Evolutionary conservation across 2,888 invertebrate genomes (phyloP).

Genomic region (Polyommatus iphigenia): DNA sequence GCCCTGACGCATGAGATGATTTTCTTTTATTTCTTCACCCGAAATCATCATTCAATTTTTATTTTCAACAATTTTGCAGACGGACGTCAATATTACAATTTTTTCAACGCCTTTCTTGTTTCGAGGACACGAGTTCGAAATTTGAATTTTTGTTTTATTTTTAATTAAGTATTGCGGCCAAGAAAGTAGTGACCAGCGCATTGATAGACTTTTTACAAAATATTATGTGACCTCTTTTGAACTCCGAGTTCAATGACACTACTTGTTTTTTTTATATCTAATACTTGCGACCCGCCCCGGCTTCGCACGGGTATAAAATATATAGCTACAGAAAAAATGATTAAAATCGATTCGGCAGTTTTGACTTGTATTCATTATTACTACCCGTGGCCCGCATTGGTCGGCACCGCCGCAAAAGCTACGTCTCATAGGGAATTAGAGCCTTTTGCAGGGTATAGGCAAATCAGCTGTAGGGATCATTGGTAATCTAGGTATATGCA

Average conservation of each 20-base stretch:
- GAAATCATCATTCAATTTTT: slow-evolving; percentile 75
- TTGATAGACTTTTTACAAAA: slow-evolving; percentile 35
- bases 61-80: slow-evolving; percentile 71
- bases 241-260: slow-evolving; percentile 44
- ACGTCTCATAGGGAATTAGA: too few species aligned
- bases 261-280: slow-evolving; percentile 1
- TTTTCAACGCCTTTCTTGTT: slow-evolving; percentile 60
- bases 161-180: slow-evolving; percentile 33
- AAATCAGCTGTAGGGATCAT: too few species aligned
- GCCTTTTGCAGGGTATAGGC: too few species aligned
- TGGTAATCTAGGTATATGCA: too few species aligned
- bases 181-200: not conserved
- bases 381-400: too few species aligned
- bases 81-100: slow-evolving; percentile 61
- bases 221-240: slow-evolving; percentile 54
- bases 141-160: slow-evolving; percentile 49
- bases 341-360: too few species aligned
- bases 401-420: too few species aligned
- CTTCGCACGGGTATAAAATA: too few species aligned
- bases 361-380: too few species aligned
- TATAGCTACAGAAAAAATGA: too few species aligned
- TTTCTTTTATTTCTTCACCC: slow-evolving; percentile 75
- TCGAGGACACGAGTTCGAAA: slow-evolving; percentile 58
- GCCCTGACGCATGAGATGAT: slow-evolving; percentile 64
- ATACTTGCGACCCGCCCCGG: too few species aligned